Percentiles rank a stretch among this genome's conserved stretches.
Evolutionary conservation across 2,797 vertebrate species (phyloP).

Genomic region (Mus spretus): DNA sequence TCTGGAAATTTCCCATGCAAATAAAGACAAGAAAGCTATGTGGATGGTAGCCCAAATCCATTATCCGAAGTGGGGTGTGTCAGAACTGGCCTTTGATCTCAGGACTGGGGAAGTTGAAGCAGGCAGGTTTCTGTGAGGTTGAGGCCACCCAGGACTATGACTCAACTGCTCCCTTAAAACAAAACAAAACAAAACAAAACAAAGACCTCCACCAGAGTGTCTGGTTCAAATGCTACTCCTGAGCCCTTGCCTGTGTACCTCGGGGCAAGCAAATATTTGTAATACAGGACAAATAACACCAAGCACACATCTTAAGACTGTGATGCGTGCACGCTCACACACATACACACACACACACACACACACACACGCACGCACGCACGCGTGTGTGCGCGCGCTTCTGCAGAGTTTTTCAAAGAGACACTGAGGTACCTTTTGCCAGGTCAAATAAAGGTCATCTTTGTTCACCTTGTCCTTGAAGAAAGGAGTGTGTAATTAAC

Average conservation of each 20-base stretch:
- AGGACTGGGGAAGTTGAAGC: not conserved
- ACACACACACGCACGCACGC: not conserved
- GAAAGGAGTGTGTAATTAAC: not conserved
- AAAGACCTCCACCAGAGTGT: not conserved
- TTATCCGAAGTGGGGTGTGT: too few relatives aligned
- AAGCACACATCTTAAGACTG: not conserved
- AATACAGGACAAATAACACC: not conserved
- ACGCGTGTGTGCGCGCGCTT: too few relatives aligned
- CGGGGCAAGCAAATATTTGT: not conserved
- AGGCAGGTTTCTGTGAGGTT: not conserved
- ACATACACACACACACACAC: not conserved
- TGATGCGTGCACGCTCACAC: not conserved
- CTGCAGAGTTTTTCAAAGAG: not conserved
- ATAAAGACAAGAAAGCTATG: slow-evolving; percentile 7
- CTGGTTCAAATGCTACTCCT: not conserved
- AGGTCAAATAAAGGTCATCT: not conserved
- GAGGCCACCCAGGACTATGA: not conserved
- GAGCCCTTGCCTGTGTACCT: not conserved
- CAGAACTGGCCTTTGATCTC: not conserved
- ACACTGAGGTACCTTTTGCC: not conserved
- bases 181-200: not conserved
- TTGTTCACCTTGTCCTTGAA: not conserved
- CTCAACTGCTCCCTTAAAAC: not conserved
- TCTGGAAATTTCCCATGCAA: slow-evolving; percentile 37
- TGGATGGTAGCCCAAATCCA: not conserved